These are phyloP conservation scores for Myiopsitta monachus DNA, from an alignment of 2,113 vertebrate genomes.

Conservation along the genomic window DNA sequence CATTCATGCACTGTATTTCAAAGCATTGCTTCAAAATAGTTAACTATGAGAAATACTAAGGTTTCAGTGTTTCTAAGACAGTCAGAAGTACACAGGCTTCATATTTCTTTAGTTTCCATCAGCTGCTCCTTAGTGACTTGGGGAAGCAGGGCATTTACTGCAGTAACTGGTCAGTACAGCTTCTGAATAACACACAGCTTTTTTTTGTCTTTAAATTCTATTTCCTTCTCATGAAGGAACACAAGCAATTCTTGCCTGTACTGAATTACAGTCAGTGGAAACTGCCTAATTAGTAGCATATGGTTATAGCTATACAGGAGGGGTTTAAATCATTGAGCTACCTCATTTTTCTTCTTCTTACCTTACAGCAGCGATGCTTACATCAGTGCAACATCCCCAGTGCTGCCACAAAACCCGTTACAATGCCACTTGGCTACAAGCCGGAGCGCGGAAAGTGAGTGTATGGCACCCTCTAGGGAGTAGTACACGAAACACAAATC, in stretches of 20 bases:
- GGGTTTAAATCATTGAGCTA: background rate
- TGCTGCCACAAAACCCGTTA: fast-evolving
- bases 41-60: background rate
- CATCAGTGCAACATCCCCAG: fast-evolving
- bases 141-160: background rate
- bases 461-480: constrained; percentile 78
- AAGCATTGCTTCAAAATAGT: background rate
- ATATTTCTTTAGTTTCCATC: background rate
- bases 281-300: fast-evolving
- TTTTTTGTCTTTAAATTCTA: background rate
- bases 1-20: background rate
- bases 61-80: background rate
- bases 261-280: fast-evolving
- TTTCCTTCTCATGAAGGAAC: background rate
- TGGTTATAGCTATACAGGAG: fast-evolving
- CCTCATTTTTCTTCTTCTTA: fast-evolving
- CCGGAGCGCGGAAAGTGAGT: background rate
- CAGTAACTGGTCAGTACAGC: background rate
- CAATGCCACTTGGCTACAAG: background rate
- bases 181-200: background rate
- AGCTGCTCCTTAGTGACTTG: background rate
- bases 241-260: fast-evolving
- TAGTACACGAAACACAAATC: background rate
- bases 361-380: background rate
- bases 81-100: background rate